A percentile compares a stretch with the other conserved stretches of the same genome.
Conservation (phyloP, 2,797 vertebrate species). For the Delichon dasypus region DNA sequence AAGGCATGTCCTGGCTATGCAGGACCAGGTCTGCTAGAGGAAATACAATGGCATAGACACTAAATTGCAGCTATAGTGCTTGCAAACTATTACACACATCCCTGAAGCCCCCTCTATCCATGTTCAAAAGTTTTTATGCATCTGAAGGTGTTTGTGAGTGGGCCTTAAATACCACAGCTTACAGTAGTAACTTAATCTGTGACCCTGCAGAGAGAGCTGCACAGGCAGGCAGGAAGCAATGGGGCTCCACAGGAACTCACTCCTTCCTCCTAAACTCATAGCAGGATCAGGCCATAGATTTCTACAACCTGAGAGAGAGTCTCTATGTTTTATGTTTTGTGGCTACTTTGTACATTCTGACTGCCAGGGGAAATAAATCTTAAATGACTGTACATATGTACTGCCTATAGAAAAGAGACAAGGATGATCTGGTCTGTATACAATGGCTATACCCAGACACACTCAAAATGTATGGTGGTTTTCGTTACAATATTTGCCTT, state of each 20-base stretch:
- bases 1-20: neutral
- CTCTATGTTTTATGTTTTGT: neutral
- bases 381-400: neutral
- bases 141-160: neutral
- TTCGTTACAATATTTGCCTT: constrained; percentile 50
- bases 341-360: neutral
- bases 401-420: neutral
- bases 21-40: neutral
- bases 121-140: neutral
- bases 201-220: neutral
- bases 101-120: neutral
- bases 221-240: neutral
- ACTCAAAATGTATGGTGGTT: neutral
- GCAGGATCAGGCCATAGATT: neutral
- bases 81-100: rapidly evolving
- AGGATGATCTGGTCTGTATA: neutral
- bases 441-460: neutral
- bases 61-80: neutral
- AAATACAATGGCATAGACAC: neutral
- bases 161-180: neutral
- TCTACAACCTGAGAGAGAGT: neutral
- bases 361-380: neutral
- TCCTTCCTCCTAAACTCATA: neutral
- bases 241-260: neutral
- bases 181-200: neutral